Evolutionary conservation across 2,888 invertebrate genomes (phyloP).

Genomic region (Melanophora roralis): DNA sequence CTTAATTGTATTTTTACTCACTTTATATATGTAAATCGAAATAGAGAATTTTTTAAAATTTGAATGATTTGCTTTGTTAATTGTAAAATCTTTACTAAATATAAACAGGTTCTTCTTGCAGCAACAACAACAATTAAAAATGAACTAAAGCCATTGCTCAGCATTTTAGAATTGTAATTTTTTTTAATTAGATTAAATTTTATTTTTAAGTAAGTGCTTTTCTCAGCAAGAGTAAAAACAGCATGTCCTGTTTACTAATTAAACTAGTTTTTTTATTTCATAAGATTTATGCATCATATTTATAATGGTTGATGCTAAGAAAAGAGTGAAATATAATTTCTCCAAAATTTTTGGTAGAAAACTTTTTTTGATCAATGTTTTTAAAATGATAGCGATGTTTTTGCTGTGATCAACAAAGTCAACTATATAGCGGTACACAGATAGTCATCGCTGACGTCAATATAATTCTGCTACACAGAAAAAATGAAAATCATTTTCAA

Average conservation of each 20-base stretch:
- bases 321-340: too few relatives aligned
- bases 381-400: too few relatives aligned
- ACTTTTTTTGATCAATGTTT: too few relatives aligned
- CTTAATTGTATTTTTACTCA: slow-evolving; percentile 32
- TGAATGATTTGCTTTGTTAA: neutral
- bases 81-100: neutral
- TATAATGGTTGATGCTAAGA: neutral
- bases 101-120: slow-evolving; percentile 43
- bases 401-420: too few relatives aligned
- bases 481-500: too few relatives aligned
- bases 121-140: too few relatives aligned
- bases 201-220: slow-evolving; percentile 45
- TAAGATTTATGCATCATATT: neutral
- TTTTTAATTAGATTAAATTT: slow-evolving; percentile 55
- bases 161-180: neutral
- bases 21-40: slow-evolving; percentile 2
- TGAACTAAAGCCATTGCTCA: slow-evolving; percentile 16
- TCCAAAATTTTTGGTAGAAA: too few relatives aligned
- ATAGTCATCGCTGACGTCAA: too few relatives aligned
- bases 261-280: neutral
- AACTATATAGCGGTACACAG: too few relatives aligned
- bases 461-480: too few relatives aligned
- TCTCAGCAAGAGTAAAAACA: slow-evolving; percentile 48
- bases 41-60: neutral
- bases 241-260: slow-evolving; percentile 43